A percentile compares a stretch with the other conserved stretches of the same genome.
phyloP scores from a whole-genome alignment of 2,888 invertebrate genomes.

The Cremastinae sp. region DNA sequence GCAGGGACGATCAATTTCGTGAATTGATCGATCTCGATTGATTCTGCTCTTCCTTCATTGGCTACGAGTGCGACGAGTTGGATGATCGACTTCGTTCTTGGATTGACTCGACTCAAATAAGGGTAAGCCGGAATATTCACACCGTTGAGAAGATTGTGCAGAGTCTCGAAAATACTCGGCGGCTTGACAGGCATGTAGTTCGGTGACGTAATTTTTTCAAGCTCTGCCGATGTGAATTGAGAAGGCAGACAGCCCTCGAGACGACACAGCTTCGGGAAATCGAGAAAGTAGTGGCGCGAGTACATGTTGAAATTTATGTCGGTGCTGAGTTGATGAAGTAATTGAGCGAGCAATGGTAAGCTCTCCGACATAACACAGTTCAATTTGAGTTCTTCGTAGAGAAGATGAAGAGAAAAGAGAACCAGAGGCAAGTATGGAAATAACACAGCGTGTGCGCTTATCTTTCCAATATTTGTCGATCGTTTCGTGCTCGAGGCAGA shows the following conservation, averaged over 20 bases:
- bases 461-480: constrained; percentile 74
- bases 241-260: constrained; percentile 76
- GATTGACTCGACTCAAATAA: constrained; percentile 88
- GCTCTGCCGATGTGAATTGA: constrained; percentile 83
- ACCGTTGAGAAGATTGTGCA: constrained; percentile 85
- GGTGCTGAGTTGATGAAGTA: constrained; percentile 88
- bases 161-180: constrained; percentile 87
- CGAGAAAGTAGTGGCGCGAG: constrained; percentile 91
- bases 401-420: constrained; percentile 90
- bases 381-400: constrained; percentile 95
- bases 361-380: constrained; percentile 87
- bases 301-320: constrained; percentile 89
- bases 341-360: constrained; percentile 85
- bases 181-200: constrained; percentile 84
- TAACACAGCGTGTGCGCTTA: constrained; percentile 85
- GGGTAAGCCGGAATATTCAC: constrained; percentile 84
- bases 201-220: constrained; percentile 84
- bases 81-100: constrained; percentile 86
- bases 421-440: constrained; percentile 88
- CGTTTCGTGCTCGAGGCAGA: constrained; percentile 27
- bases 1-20: constrained; percentile 76
- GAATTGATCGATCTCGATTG: constrained; percentile 72
- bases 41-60: constrained; percentile 66
- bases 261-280: constrained; percentile 86
- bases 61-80: constrained; percentile 82